phyloP scores from a whole-genome alignment of 1,140 invertebrate genomes.

The Drosophila prosaltans region DNA sequence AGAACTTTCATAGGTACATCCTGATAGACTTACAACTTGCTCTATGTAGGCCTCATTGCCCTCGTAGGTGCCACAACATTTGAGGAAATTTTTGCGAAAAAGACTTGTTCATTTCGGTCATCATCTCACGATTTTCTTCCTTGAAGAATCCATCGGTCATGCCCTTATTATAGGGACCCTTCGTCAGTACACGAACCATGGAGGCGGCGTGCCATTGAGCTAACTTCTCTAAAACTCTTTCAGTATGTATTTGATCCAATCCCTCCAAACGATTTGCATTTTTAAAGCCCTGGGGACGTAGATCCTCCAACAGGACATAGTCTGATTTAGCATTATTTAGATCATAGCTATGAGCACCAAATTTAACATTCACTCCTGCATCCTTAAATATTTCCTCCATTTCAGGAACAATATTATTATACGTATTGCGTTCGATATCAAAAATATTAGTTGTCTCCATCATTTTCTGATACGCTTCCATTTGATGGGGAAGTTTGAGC shows the following conservation, averaged over 20 bases:
- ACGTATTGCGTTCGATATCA: slow-evolving; percentile 52
- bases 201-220: slow-evolving; percentile 85
- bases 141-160: slow-evolving; percentile 46
- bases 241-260: slow-evolving; percentile 83
- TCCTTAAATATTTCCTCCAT: slow-evolving; percentile 72
- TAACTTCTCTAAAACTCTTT: slow-evolving; percentile 83
- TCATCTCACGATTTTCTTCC: slow-evolving; percentile 38
- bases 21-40: slow-evolving; percentile 41
- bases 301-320: slow-evolving; percentile 85
- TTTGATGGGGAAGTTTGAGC: slow-evolving; percentile 56
- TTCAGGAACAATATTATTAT: slow-evolving; percentile 55
- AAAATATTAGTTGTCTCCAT: slow-evolving; percentile 53
- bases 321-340: slow-evolving; percentile 32
- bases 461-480: slow-evolving; percentile 29
- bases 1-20: too few relatives aligned
- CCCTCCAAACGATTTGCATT: slow-evolving; percentile 84
- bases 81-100: slow-evolving; percentile 37
- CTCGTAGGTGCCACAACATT: slow-evolving; percentile 44
- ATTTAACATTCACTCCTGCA: slow-evolving; percentile 60
- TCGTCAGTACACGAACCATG: slow-evolving; percentile 82
- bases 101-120: slow-evolving; percentile 44
- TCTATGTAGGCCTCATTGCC: slow-evolving; percentile 57
- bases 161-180: slow-evolving; percentile 62
- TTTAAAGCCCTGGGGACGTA: slow-evolving; percentile 77
- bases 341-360: slow-evolving; percentile 55